These are phyloP conservation scores for Hiodon alosoides DNA, from an alignment of 2,113 vertebrate species.

Conservation along the genomic window DNA sequence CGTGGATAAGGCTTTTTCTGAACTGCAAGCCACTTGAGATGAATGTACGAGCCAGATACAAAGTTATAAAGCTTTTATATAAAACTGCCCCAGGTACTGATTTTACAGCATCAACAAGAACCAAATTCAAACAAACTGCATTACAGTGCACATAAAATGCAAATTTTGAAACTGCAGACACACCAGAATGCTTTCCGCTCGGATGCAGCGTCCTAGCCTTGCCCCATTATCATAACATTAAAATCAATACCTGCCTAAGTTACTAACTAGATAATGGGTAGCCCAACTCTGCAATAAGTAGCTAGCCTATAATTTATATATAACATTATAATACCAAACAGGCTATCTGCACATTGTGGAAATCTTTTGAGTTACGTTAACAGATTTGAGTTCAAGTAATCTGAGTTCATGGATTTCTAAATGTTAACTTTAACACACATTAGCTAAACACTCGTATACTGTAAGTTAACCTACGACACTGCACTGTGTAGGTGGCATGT, in stretches of 20 bases:
- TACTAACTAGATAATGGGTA: neutral
- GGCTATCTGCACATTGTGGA: neutral
- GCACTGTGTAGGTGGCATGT: neutral
- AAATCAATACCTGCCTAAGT: too few relatives aligned
- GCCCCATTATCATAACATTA: neutral
- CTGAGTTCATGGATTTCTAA: neutral
- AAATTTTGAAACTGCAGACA: neutral
- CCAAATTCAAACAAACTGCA: constrained; percentile 13
- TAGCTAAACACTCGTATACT: neutral
- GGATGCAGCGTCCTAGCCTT: neutral
- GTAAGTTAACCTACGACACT: neutral
- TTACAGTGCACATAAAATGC: constrained; percentile 14
- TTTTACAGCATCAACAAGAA: constrained; percentile 14
- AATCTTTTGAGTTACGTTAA: neutral
- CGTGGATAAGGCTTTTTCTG: constrained; percentile 24
- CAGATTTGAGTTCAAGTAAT: neutral
- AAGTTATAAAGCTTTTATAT: neutral
- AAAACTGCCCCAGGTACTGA: constrained; percentile 13
- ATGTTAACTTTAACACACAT: neutral
- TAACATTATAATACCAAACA: neutral
- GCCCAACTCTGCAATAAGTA: neutral
- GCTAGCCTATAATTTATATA: neutral
- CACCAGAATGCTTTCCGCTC: constrained; percentile 12
- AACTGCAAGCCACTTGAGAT: constrained; percentile 13
- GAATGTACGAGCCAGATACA: neutral